Evolutionary conservation across 2,888 invertebrate species (phyloP).

Genomic region (Chydorus sphaericus): DNA sequence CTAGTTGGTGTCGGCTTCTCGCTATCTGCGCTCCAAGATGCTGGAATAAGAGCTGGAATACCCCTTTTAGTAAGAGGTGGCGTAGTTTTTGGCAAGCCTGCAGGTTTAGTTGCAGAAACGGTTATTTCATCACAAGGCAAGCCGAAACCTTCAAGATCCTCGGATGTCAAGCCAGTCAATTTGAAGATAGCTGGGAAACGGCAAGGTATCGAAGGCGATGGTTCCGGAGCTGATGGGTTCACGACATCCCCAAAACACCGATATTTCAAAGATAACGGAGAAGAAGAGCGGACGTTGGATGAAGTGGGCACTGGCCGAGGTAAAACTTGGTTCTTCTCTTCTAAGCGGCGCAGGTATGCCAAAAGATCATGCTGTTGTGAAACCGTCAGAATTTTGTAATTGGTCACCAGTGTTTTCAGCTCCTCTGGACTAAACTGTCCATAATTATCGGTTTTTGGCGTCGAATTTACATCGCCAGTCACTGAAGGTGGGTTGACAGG

Average conservation of each 20-base stretch:
- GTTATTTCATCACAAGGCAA: neutral
- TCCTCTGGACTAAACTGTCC: conserved; percentile 53
- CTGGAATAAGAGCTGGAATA: no score
- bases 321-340: conserved; percentile 48
- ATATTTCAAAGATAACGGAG: neutral
- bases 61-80: no score
- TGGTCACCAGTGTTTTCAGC: conserved; percentile 59
- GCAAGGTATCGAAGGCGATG: neutral
- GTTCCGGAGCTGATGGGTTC: neutral
- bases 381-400: conserved; percentile 60
- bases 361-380: conserved; percentile 73
- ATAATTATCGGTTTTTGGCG: conserved; percentile 13
- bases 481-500: neutral
- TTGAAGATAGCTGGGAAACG: neutral
- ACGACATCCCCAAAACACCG: neutral
- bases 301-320: neutral
- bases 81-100: no score
- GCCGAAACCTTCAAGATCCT: neutral
- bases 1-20: no score
- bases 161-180: neutral
- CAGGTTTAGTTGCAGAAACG: no score
- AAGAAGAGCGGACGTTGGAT: neutral
- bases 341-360: conserved; percentile 63
- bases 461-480: neutral
- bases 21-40: no score